These are phyloP conservation scores for Ophraella communa DNA, from an alignment of 2,888 invertebrate species.

Conservation along the genomic window DNA sequence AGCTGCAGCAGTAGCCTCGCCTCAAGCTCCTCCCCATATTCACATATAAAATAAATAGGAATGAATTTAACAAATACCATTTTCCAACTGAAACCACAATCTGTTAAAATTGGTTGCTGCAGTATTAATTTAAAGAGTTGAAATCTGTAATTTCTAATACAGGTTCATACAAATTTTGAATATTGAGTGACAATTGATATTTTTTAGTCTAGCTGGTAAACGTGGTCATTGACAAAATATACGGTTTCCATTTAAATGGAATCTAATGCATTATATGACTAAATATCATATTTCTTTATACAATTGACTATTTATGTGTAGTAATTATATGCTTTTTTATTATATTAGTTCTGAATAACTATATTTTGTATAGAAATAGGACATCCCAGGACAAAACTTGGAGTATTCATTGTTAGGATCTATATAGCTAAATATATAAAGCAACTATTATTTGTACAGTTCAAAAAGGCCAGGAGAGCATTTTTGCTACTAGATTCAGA, in stretches of 20 bases:
- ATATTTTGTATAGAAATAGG: too few species aligned
- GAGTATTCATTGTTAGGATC: too few species aligned
- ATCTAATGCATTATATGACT: slow-evolving; percentile 9
- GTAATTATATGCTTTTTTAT: background rate
- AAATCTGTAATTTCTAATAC: background rate
- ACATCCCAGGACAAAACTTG: background rate
- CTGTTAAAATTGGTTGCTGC: background rate
- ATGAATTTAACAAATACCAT: background rate
- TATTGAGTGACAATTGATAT: slow-evolving; percentile 3
- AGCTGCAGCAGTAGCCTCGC: slow-evolving; percentile 60
- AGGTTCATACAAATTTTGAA: background rate
- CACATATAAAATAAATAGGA: slow-evolving; percentile 36
- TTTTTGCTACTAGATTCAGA: too few species aligned
- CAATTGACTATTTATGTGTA: background rate
- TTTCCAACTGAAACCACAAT: background rate
- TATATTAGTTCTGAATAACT: background rate
- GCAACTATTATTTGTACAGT: too few species aligned
- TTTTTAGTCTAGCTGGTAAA: slow-evolving; percentile 1
- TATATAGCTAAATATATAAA: too few species aligned
- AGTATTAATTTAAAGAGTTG: background rate
- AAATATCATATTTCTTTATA: slow-evolving; percentile 12
- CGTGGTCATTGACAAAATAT: background rate
- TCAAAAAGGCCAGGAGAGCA: too few species aligned
- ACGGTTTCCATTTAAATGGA: slow-evolving; percentile 15
- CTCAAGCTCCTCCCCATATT: slow-evolving; percentile 53